Evolutionary conservation across 2,888 invertebrate species (phyloP).

Genomic region (Dasypolia templi): DNA sequence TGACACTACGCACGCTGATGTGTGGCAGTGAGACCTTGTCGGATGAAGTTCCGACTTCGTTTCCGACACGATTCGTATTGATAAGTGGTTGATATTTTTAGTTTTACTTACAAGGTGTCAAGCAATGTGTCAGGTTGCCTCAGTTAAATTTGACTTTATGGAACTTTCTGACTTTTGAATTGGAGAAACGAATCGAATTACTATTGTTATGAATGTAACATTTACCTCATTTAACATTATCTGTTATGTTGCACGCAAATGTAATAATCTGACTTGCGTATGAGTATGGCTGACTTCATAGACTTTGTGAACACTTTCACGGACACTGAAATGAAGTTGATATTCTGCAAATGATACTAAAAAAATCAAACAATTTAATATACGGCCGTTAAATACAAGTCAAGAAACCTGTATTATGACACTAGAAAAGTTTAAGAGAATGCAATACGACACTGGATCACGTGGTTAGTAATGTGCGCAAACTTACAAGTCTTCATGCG

Average conservation of each 20-base stretch:
- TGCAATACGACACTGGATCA: no score
- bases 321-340: no score
- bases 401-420: no score
- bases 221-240: background rate
- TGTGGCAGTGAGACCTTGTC: slow-evolving; percentile 41
- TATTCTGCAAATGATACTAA: no score
- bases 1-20: slow-evolving; percentile 47
- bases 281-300: background rate
- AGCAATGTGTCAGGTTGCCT: background rate
- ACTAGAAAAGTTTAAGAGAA: no score
- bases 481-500: no score
- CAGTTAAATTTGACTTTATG: background rate
- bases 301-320: no score
- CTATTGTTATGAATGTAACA: background rate
- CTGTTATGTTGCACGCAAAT: background rate
- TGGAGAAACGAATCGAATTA: background rate
- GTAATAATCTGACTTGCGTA: background rate
- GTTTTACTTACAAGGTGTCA: background rate
- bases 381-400: no score
- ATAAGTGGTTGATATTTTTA: slow-evolving; percentile 17
- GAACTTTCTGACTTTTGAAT: background rate
- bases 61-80: slow-evolving; percentile 19
- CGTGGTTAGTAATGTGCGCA: no score
- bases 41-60: slow-evolving; percentile 43
- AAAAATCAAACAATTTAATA: no score